Percentiles rank a stretch among this genome's conserved stretches.
Evolutionary conservation across 2,888 invertebrate species (phyloP).

Genomic region (Drosophila cognata): DNA sequence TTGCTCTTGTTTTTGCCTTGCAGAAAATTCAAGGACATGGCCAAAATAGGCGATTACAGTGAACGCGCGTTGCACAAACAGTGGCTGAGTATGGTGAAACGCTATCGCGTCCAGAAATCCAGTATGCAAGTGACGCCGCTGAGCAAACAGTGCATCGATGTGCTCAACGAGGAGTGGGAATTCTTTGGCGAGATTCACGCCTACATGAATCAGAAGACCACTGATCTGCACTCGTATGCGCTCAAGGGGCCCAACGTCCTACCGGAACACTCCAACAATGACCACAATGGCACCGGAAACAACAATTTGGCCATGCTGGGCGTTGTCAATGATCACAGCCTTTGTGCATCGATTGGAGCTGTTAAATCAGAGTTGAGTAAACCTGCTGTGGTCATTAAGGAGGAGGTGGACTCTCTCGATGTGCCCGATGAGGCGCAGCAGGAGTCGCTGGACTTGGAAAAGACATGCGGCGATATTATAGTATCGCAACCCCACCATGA

Average conservation of each 20-base stretch:
- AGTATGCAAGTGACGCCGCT: conserved; percentile 38
- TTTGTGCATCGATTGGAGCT: conserved; percentile 26
- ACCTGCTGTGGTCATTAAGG: conserved; percentile 4
- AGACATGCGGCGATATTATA: neutral
- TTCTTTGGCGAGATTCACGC: conserved; percentile 82
- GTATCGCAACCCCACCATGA: conserved; percentile 13
- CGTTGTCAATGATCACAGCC: conserved; percentile 78
- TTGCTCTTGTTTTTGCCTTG: neutral
- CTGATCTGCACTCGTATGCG: conserved; percentile 83
- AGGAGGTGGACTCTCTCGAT: conserved; percentile 23
- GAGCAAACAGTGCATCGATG: conserved; percentile 44
- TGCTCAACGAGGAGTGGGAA: conserved; percentile 82
- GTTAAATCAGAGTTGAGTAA: neutral
- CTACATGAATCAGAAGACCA: conserved; percentile 82
- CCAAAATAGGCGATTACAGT: conserved; percentile 79
- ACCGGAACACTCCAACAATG: neutral
- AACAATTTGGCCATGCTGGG: conserved; percentile 52
- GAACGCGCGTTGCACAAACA: conserved; percentile 82
- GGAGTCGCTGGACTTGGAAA: conserved; percentile 18
- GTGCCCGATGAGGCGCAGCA: conserved; percentile 12
- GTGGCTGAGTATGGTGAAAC: conserved; percentile 81
- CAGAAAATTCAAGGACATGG: conserved; percentile 75
- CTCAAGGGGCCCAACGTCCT: conserved; percentile 64
- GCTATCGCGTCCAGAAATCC: conserved; percentile 82
- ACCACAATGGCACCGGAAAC: neutral